Conservation (phyloP, 37 sponge, comb jelly and placozoan genomes). For the Mnemiopsis leidyi region DNA sequence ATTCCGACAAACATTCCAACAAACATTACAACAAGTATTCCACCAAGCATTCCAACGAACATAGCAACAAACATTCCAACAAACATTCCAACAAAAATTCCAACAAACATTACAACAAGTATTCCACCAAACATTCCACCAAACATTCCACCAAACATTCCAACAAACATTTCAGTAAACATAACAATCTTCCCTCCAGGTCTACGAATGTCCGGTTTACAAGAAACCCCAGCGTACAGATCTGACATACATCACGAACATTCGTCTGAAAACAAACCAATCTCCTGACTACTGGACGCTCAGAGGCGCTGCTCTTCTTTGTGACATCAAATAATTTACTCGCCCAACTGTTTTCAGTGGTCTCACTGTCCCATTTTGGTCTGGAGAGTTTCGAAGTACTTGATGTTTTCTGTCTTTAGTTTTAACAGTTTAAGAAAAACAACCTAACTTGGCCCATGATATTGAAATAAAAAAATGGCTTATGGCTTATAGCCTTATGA, state of each 20-base stretch:
- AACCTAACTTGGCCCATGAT: too few species aligned
- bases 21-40: not conserved
- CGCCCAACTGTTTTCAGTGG: too few species aligned
- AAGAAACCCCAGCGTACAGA: constrained; percentile 98
- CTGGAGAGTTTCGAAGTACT: too few species aligned
- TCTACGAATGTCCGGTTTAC: constrained; percentile 97
- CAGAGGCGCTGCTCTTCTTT: constrained; percentile 92
- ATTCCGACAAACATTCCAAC: not conserved
- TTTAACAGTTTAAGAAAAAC: too few species aligned
- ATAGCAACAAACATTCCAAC: not conserved
- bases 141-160: too few species aligned
- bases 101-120: not conserved
- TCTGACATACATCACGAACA: constrained; percentile 88
- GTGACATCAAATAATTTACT: constrained; percentile 85
- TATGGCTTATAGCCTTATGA: too few species aligned
- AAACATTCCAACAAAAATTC: not conserved
- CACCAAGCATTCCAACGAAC: not conserved
- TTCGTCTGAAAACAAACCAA: constrained; percentile 79
- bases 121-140: too few species aligned
- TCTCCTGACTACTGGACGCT: constrained; percentile 94
- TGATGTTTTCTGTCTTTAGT: too few species aligned
- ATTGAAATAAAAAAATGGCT: too few species aligned
- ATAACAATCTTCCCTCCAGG: constrained; percentile 64
- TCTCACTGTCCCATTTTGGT: too few species aligned
- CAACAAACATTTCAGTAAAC: too few species aligned